Conservation (phyloP, 2,113 vertebrate genomes). For the Leucoraja erinaceus region DNA sequence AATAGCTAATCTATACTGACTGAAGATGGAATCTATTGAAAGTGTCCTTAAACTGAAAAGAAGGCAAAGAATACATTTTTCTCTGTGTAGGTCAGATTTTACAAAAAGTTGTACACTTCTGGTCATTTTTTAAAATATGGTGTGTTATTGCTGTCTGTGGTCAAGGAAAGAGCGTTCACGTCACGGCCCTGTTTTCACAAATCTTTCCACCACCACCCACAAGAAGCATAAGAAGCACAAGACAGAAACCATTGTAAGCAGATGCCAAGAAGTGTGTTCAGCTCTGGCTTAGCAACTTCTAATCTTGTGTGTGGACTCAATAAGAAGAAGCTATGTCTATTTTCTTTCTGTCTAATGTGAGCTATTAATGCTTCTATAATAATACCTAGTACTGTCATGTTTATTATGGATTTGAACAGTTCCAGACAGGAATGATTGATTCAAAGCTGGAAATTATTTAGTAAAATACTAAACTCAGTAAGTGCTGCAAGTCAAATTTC, state of each 20-base stretch:
- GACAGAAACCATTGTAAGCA: no score
- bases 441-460: slow-evolving; percentile 5
- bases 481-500: background rate
- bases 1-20: slow-evolving; percentile 14
- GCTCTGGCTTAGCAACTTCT: no score
- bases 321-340: background rate
- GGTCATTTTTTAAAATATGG: no score
- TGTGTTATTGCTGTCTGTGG: no score
- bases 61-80: background rate
- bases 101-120: no score
- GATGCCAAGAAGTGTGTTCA: no score
- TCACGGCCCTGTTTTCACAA: no score
- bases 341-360: background rate
- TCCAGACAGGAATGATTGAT: slow-evolving; percentile 27
- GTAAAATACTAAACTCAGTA: background rate
- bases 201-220: no score
- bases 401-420: background rate
- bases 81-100: background rate
- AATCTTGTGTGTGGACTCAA: no score
- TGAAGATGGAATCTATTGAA: no score
- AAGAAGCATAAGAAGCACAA: no score
- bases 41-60: slow-evolving; percentile 4
- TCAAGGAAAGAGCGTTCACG: no score
- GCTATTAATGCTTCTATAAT: background rate
- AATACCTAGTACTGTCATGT: background rate